A percentile compares a stretch with the other conserved stretches of the same genome.
Conservation (phyloP, 1,140 invertebrate genomes). For the Microvelia longipes region DNA sequence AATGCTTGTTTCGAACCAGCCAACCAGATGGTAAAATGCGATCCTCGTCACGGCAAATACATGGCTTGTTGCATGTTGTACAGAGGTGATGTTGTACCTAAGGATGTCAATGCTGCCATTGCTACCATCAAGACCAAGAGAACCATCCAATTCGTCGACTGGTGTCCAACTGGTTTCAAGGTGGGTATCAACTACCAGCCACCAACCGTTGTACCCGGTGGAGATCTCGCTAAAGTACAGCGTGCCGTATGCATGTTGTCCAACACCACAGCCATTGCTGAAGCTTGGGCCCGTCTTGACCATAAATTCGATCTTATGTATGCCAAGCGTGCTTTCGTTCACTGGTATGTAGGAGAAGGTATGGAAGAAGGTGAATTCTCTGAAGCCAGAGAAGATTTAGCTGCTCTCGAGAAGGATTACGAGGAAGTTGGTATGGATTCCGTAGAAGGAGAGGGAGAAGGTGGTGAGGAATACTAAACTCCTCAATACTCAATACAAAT, state of each 20-base stretch:
- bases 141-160: slow-evolving; percentile 51
- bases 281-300: slow-evolving; percentile 62
- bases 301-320: slow-evolving; percentile 49
- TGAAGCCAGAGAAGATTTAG: slow-evolving; percentile 48
- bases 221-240: slow-evolving; percentile 59
- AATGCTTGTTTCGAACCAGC: slow-evolving; percentile 49
- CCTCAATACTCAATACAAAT: background rate
- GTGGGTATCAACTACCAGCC: slow-evolving; percentile 71
- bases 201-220: slow-evolving; percentile 62
- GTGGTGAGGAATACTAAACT: slow-evolving; percentile 33
- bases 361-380: slow-evolving; percentile 51
- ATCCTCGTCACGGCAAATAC: slow-evolving; percentile 61
- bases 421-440: slow-evolving; percentile 49
- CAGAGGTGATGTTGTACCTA: slow-evolving; percentile 45
- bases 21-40: slow-evolving; percentile 71
- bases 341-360: slow-evolving; percentile 38
- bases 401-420: slow-evolving; percentile 47
- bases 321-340: slow-evolving; percentile 35
- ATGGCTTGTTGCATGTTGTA: slow-evolving; percentile 80
- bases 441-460: slow-evolving; percentile 36
- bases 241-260: slow-evolving; percentile 69
- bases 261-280: slow-evolving; percentile 71
- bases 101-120: slow-evolving; percentile 55
- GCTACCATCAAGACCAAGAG: slow-evolving; percentile 47
- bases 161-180: slow-evolving; percentile 48